phyloP scores from a whole-genome alignment of 2,113 vertebrate species.

The Brevimyrus niger region DNA sequence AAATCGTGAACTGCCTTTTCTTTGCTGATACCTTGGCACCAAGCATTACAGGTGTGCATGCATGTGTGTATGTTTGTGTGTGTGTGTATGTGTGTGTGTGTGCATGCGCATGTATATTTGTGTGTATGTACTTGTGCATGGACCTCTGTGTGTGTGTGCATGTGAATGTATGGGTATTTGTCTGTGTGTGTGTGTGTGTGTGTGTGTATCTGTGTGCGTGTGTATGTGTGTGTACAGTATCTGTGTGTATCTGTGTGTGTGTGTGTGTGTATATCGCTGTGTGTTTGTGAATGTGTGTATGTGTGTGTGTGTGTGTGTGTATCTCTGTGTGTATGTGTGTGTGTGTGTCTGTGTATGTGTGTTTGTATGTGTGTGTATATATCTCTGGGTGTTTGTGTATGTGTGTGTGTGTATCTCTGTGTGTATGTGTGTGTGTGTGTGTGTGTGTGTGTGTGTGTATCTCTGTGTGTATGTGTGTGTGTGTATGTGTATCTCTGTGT shows the following conservation, averaged over 20 bases:
- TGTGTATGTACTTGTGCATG: background rate
- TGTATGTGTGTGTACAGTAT: background rate
- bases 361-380: too few relatives aligned
- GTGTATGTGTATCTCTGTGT: too few relatives aligned
- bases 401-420: background rate
- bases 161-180: background rate
- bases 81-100: background rate
- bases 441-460: background rate
- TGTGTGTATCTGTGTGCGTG: background rate
- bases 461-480: too few relatives aligned
- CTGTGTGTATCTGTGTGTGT: background rate
- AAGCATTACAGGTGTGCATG: background rate
- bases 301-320: background rate
- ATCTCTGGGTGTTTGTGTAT: background rate
- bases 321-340: fast-evolving
- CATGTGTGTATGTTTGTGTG: background rate
- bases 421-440: background rate
- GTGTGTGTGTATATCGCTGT: too few relatives aligned
- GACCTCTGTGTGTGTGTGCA: fast-evolving
- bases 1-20: background rate
- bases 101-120: background rate
- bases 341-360: too few relatives aligned
- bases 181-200: fast-evolving
- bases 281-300: background rate
- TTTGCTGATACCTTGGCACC: background rate